Percentiles rank a stretch among this genome's conserved stretches.
phyloP scores from a whole-genome alignment of 1,140 invertebrate genomes.

The Drosophila sucinea region DNA sequence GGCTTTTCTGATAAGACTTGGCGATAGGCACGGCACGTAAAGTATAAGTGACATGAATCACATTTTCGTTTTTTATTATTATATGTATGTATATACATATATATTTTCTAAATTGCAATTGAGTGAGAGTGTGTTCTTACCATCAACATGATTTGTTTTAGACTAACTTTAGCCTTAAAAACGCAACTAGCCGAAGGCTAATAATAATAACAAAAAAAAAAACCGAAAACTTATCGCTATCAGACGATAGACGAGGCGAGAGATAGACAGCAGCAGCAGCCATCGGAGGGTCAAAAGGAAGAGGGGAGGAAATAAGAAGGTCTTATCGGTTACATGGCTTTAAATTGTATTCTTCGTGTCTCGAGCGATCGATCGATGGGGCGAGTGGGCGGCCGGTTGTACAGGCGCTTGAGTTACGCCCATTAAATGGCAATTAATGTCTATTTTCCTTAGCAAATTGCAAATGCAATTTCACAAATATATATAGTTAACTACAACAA shows the following conservation, averaged over 20 bases:
- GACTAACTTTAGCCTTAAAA: conserved; percentile 44
- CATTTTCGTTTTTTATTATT: conserved; percentile 7
- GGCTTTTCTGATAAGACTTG: conserved; percentile 52
- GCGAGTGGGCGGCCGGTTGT: too few species aligned
- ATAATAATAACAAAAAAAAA: conserved; percentile 35
- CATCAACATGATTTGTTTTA: conserved; percentile 56
- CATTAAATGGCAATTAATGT: conserved; percentile 12
- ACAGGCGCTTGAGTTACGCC: neutral
- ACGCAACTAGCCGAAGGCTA: conserved; percentile 21
- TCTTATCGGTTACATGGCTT: conserved; percentile 3
- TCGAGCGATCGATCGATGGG: neutral
- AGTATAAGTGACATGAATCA: conserved; percentile 42
- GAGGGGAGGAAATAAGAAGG: neutral
- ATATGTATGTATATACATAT: too few species aligned
- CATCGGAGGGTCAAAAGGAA: neutral
- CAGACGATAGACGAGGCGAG: conserved; percentile 16
- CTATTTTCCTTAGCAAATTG: neutral
- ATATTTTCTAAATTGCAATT: neutral
- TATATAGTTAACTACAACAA: conserved; percentile 4
- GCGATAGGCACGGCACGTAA: conserved; percentile 3
- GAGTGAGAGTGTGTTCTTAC: conserved; percentile 51
- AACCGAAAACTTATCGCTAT: conserved; percentile 51
- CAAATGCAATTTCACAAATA: neutral
- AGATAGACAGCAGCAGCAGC: neutral
- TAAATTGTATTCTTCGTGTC: conserved; percentile 9